Evolutionary conservation across 2,113 vertebrate genomes (phyloP).

Genomic region (Apistogramma diplotaenia): DNA sequence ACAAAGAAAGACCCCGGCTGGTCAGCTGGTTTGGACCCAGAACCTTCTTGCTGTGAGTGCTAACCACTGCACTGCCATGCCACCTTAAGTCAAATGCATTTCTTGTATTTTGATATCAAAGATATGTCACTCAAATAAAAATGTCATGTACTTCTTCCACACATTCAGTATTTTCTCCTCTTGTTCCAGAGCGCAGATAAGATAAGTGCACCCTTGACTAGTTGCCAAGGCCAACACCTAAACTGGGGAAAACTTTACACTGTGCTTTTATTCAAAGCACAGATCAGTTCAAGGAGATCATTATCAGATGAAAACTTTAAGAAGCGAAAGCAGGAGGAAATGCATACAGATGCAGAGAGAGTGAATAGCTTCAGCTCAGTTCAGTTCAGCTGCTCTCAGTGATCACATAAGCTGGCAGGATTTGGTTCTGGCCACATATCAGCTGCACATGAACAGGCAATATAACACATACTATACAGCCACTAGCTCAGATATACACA

Average conservation of each 20-base stretch:
- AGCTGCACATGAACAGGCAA: not conserved
- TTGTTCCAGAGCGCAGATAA: too few relatives aligned
- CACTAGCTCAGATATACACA: not conserved
- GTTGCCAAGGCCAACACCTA: not conserved
- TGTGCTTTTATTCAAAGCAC: not conserved
- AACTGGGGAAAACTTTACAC: not conserved
- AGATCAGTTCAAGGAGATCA: not conserved
- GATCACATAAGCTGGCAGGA: not conserved
- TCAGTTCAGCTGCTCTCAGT: not conserved
- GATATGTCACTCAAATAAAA: too few relatives aligned
- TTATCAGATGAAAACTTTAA: not conserved
- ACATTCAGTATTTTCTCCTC: too few relatives aligned
- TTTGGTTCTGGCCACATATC: not conserved
- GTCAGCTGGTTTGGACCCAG: not conserved
- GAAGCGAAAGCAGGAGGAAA: not conserved
- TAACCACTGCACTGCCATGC: not conserved
- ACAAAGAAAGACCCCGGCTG: fast-evolving
- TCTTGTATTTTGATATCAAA: too few relatives aligned
- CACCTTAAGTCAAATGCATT: too few relatives aligned
- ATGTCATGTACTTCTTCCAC: too few relatives aligned
- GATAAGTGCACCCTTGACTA: not conserved
- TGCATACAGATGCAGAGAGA: not conserved
- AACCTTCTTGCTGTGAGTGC: not conserved
- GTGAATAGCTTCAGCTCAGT: fast-evolving
- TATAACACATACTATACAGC: not conserved